Evolutionary conservation across 1,140 invertebrate genomes (phyloP).

Genomic region (Glossosoma conforme): DNA sequence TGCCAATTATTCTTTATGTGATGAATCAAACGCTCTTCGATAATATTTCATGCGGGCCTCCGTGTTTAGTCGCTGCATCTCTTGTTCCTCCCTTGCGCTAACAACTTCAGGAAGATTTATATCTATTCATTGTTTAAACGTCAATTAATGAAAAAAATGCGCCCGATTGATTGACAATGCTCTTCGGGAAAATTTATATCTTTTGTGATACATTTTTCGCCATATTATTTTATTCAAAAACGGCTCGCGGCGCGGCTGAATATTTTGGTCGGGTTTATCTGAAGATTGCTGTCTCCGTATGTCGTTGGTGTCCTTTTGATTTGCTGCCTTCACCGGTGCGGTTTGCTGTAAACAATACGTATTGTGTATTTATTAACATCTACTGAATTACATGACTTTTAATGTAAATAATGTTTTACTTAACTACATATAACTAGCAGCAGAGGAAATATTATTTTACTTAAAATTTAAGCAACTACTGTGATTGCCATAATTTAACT

Average conservation of each 20-base stretch:
- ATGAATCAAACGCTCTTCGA: slow-evolving; percentile 14
- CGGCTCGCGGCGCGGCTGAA: slow-evolving; percentile 10
- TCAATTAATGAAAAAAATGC: slow-evolving; percentile 33
- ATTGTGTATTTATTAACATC: too few species aligned
- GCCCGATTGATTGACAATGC: slow-evolving; percentile 32
- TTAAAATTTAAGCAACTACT: too few species aligned
- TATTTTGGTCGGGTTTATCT: slow-evolving; percentile 13
- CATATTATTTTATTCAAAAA: slow-evolving; percentile 31
- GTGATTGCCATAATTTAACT: too few species aligned
- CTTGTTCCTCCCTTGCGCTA: slow-evolving; percentile 5
- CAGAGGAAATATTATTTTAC: too few species aligned
- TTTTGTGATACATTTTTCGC: slow-evolving; percentile 27
- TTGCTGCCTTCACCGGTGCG: slow-evolving; percentile 22
- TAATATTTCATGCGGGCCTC: slow-evolving; percentile 13
- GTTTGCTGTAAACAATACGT: too few species aligned
- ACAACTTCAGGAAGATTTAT: slow-evolving; percentile 28
- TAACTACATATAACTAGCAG: too few species aligned
- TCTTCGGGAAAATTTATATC: slow-evolving; percentile 28
- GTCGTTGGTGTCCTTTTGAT: slow-evolving; percentile 28
- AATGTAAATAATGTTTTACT: too few species aligned
- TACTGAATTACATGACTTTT: too few species aligned
- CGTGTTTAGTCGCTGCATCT: slow-evolving; percentile 4
- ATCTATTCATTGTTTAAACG: slow-evolving; percentile 33
- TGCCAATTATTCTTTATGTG: slow-evolving; percentile 18
- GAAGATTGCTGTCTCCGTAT: slow-evolving; percentile 5